phyloP scores from a whole-genome alignment of 30 jellyfish, hydroid and myxozoan genomes.

The Aurelia sp. region DNA sequence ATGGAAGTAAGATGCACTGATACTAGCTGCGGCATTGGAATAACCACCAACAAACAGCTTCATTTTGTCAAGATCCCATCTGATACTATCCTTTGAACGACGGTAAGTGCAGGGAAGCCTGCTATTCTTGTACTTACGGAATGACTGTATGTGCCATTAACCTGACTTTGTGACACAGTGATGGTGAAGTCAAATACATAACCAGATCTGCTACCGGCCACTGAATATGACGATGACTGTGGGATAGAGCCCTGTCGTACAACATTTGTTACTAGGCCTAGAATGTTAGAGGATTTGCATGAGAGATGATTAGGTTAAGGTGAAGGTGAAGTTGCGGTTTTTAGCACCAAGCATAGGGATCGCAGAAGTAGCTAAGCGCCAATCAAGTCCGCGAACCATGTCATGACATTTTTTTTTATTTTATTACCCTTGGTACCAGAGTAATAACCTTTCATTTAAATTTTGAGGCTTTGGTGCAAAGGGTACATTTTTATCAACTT shows the following conservation, averaged over 20 bases:
- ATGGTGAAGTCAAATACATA: conserved; percentile 24
- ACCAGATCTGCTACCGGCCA: conserved; percentile 1
- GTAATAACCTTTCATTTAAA: no score
- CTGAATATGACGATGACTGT: background rate
- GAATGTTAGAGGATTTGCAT: background rate
- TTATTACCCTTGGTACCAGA: no score
- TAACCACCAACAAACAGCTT: conserved; percentile 24
- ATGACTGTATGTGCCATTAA: background rate
- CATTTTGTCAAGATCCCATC: conserved; percentile 3
- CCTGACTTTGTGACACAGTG: background rate
- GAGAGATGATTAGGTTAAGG: no score
- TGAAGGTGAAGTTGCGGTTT: no score
- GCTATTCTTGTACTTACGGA: background rate
- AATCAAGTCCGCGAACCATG: no score
- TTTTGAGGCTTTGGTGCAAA: no score
- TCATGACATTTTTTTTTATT: no score
- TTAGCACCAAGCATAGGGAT: no score
- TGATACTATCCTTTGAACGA: background rate
- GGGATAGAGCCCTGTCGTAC: background rate
- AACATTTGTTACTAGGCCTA: background rate
- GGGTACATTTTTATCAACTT: no score
- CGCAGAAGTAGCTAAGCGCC: no score
- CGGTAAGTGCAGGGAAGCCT: background rate
- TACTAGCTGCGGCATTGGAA: conserved; percentile 8
- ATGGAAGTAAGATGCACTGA: background rate